Evolutionary conservation across 2,797 vertebrate species (phyloP).

Genomic region (Dallia pectoralis): DNA sequence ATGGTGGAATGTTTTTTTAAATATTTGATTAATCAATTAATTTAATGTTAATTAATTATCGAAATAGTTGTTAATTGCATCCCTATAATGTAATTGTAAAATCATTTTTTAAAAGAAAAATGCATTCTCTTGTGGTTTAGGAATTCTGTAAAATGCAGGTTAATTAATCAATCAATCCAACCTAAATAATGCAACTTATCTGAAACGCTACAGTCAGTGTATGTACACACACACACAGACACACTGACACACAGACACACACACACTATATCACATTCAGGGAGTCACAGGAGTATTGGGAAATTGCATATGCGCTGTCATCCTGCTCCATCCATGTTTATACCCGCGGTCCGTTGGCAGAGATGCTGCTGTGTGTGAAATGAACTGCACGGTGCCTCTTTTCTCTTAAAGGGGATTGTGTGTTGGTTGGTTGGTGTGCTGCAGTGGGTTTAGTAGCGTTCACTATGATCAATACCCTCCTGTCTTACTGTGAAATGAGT

Average conservation of each 20-base stretch:
- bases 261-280: not conserved
- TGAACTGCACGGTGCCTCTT: not conserved
- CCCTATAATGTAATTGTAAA: too few species aligned
- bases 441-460: conserved; percentile 3
- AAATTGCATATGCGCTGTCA: not conserved
- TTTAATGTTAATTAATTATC: too few species aligned
- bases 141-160: too few species aligned
- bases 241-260: conserved; percentile 3
- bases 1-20: too few species aligned
- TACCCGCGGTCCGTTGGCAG: not conserved
- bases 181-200: not conserved
- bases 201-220: not conserved
- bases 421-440: not conserved
- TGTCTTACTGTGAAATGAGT: conserved; percentile 25
- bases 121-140: too few species aligned
- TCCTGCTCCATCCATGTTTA: conserved; percentile 1
- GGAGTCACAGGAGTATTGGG: conserved; percentile 4
- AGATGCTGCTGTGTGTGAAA: not conserved
- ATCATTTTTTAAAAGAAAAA: too few species aligned
- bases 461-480: conserved; percentile 19
- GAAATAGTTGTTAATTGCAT: too few species aligned
- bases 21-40: too few species aligned
- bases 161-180: too few species aligned
- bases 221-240: not conserved
- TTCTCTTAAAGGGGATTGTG: not conserved